Percentiles rank a stretch among this genome's conserved stretches.
Evolutionary conservation across 35 echinoderm and acorn worm genomes (phyloP).

Genomic region (Chiridota heheva): DNA sequence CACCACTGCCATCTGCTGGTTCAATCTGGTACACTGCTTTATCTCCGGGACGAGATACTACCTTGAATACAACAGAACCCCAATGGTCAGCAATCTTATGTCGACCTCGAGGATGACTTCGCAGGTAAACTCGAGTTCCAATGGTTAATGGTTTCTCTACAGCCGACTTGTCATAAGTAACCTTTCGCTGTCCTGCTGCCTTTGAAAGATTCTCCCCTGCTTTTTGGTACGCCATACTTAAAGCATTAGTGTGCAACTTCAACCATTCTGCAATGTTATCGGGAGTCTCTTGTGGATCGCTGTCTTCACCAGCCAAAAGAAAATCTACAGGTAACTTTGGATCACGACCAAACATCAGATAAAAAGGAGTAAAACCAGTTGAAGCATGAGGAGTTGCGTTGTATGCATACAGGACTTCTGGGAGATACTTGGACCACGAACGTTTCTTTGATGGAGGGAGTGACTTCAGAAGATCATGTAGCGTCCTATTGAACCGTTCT

Average conservation of each 20-base stretch:
- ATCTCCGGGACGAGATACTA: constrained; percentile 19
- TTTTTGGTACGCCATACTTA: background rate
- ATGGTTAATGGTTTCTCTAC: too few relatives aligned
- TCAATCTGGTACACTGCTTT: constrained; percentile 9
- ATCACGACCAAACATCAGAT: too few relatives aligned
- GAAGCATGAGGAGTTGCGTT: too few relatives aligned
- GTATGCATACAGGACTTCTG: too few relatives aligned
- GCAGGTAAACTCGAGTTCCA: background rate
- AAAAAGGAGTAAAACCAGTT: too few relatives aligned
- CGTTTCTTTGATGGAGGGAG: too few relatives aligned
- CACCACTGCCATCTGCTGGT: constrained; percentile 28
- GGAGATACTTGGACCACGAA: too few relatives aligned
- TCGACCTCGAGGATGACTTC: background rate
- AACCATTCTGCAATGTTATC: too few relatives aligned
- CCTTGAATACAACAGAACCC: background rate
- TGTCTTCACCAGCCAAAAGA: background rate
- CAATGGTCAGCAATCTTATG: constrained; percentile 26
- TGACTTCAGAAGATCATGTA: too few relatives aligned
- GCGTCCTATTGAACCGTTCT: constrained; percentile 53
- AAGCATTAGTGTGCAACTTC: background rate
- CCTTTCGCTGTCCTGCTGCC: background rate
- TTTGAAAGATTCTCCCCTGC: background rate
- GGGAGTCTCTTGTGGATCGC: background rate
- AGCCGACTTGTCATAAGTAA: background rate
- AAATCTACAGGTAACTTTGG: too few relatives aligned